A percentile compares a stretch with the other conserved stretches of the same genome.
Evolutionary conservation across 2,113 vertebrate genomes (phyloP).

Genomic region (Oenanthe oenanthe): DNA sequence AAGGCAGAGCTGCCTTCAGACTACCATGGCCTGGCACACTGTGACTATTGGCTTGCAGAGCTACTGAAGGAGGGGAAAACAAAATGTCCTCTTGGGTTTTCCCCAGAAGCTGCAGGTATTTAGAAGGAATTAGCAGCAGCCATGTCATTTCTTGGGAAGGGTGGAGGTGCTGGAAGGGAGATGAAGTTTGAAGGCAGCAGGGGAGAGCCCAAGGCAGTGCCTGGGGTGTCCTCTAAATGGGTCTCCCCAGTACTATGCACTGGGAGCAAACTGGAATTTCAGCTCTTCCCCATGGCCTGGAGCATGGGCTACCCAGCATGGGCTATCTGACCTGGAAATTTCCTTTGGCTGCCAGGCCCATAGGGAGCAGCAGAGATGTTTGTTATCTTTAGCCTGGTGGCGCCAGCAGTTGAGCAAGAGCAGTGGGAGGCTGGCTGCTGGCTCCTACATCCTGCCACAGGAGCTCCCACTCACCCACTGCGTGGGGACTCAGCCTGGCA

Average conservation of each 20-base stretch:
- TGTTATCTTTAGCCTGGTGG: slow-evolving; percentile 2
- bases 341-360: not conserved
- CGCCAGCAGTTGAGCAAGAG: slow-evolving; percentile 23
- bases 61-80: not conserved
- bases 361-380: not conserved
- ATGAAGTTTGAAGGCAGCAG: not conserved
- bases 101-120: not conserved
- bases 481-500: not conserved
- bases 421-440: not conserved
- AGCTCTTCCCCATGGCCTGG: not conserved
- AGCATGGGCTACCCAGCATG: not conserved
- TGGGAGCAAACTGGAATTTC: not conserved
- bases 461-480: not conserved
- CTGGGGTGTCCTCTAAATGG: not conserved
- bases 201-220: not conserved
- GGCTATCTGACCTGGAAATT: not conserved
- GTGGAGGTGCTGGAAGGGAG: not conserved
- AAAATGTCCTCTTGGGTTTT: not conserved
- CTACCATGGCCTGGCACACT: not conserved
- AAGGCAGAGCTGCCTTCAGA: not conserved
- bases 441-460: not conserved
- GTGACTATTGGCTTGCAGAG: not conserved
- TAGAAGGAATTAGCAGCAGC: not conserved
- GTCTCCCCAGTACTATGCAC: not conserved
- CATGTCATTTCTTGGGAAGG: not conserved